These are phyloP conservation scores for Pterostichus madidus DNA, from an alignment of 2,888 invertebrate species.

Conservation along the genomic window DNA sequence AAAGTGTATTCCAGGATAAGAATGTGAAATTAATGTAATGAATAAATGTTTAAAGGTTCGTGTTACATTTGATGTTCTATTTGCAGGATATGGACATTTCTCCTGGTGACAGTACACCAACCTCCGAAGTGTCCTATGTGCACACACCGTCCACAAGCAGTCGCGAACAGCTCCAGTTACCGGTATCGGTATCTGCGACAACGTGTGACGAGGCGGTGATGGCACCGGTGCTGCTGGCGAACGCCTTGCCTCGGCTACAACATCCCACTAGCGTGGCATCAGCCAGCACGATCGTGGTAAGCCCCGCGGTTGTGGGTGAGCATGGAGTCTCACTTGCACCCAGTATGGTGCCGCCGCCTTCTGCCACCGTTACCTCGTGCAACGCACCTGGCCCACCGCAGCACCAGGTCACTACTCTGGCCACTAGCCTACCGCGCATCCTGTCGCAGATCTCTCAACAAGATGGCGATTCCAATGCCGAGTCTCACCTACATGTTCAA, in stretches of 20 bases:
- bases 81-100: constrained; percentile 96
- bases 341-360: constrained; percentile 74
- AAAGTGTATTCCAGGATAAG: too few species aligned
- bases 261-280: constrained; percentile 70
- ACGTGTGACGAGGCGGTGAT: constrained; percentile 61
- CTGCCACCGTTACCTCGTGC: constrained; percentile 77
- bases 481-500: not conserved
- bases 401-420: constrained; percentile 70
- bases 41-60: too few species aligned
- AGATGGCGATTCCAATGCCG: constrained; percentile 44
- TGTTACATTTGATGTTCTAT: not conserved
- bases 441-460: constrained; percentile 77
- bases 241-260: constrained; percentile 83
- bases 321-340: constrained; percentile 36
- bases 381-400: constrained; percentile 72
- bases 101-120: constrained; percentile 92
- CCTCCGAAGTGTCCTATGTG: constrained; percentile 88
- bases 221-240: constrained; percentile 83
- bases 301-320: constrained; percentile 19
- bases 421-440: constrained; percentile 78
- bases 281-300: not conserved
- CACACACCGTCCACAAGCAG: constrained; percentile 73
- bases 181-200: constrained; percentile 42
- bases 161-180: constrained; percentile 71
- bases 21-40: too few species aligned